A percentile compares a stretch with the other conserved stretches of the same genome.
Evolutionary conservation across 2,113 vertebrate genomes (phyloP).

Genomic region (Quiscalus mexicanus): DNA sequence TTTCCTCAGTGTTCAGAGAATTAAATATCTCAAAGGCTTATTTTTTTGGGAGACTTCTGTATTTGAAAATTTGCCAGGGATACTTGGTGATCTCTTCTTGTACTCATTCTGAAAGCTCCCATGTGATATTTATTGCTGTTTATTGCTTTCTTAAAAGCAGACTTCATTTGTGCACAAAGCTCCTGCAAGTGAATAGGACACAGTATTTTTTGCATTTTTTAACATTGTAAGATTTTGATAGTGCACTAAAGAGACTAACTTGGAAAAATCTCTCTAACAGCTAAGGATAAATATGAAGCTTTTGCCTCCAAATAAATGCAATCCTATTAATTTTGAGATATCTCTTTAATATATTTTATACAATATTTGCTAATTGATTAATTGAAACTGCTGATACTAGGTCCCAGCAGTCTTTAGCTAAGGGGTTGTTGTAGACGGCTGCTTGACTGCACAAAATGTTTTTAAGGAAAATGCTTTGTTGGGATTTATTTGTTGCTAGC

Average conservation of each 20-base stretch:
- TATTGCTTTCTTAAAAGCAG: neutral
- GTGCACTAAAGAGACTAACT: neutral
- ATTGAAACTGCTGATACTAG: neutral
- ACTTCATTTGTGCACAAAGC: neutral
- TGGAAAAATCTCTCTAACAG: neutral
- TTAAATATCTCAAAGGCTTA: neutral
- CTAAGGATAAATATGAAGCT: neutral
- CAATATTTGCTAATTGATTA: neutral
- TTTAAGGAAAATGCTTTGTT: neutral
- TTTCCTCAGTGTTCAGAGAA: neutral
- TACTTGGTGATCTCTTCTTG: neutral
- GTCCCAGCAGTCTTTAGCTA: neutral
- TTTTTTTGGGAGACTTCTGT: neutral
- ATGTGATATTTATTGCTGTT: neutral
- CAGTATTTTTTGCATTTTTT: neutral
- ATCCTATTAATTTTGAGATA: neutral
- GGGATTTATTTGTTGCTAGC: neutral
- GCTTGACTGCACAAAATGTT: neutral
- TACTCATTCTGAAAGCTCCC: neutral
- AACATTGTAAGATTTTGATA: neutral
- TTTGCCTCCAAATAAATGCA: neutral
- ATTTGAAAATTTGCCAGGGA: neutral
- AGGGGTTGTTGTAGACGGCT: neutral
- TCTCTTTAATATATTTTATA: neutral
- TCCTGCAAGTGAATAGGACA: neutral